Conservation (phyloP, 2,888 invertebrate genomes). For the Eueremaeus valkanovi region DNA sequence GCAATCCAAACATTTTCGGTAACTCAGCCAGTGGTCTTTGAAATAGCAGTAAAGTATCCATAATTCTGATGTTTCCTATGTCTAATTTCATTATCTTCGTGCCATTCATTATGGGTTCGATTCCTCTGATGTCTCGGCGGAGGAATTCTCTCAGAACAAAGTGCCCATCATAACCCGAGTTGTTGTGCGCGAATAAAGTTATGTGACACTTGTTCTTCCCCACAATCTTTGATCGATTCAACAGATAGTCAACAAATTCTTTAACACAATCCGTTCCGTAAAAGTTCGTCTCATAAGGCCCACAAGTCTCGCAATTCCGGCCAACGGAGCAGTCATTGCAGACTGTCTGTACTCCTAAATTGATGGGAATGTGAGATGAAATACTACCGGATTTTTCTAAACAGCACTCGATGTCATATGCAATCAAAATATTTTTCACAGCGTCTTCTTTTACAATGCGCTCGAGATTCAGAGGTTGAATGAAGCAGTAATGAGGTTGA, state of each 20-base stretch:
- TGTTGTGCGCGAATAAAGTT: constrained; percentile 30
- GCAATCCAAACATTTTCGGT: constrained; percentile 35
- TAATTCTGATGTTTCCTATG: background rate
- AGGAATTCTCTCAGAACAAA: constrained; percentile 6
- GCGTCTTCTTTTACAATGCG: background rate
- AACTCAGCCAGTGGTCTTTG: background rate
- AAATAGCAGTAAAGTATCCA: constrained; percentile 27
- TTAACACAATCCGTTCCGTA: background rate
- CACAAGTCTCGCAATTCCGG: too few species aligned
- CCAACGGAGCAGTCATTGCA: constrained; percentile 18
- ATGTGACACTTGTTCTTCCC: background rate
- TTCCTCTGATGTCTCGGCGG: background rate
- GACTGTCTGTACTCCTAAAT: background rate
- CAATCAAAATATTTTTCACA: background rate
- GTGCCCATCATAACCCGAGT: constrained; percentile 23
- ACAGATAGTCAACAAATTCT: too few species aligned
- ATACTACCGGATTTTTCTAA: background rate
- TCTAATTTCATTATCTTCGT: constrained; percentile 21
- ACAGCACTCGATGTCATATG: constrained; percentile 36
- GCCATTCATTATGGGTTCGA: constrained; percentile 22
- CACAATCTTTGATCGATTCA: too few species aligned
- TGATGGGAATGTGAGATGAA: background rate
- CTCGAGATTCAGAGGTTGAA: too few species aligned
- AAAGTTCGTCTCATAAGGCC: too few species aligned
- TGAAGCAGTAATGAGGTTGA: too few species aligned